Evolutionary conservation across 2,888 invertebrate species (phyloP), one percentile per base, ranked within the genome.

Genomic region (Pterostichus niger): DNA sequence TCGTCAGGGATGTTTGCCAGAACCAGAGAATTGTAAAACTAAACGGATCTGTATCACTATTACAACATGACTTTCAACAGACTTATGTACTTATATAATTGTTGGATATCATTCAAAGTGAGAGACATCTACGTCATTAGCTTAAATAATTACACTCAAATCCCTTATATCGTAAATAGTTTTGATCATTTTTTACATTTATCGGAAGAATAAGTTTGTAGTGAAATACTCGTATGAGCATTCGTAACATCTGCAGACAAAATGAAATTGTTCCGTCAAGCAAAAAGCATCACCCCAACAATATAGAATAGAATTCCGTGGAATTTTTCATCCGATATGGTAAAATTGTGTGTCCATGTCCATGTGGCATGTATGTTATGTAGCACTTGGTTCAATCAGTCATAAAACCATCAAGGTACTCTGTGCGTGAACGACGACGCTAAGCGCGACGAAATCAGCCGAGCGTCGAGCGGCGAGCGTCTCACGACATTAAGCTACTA

Each of bases 191-290:
- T 24, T 24, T 2, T 24, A n/a, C 15, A 24, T 59, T 17, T 17
- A 15, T 59, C 31, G 31, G 59, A 59, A 59, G 59, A 59, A 9
- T 17, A 59, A 59, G 24, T 59, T 59, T 59, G 4, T 59, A 59
- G 13, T 7, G 59, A 59, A 59, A 59, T 59, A n/a, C n/a, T n/a
- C n/a, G n/a, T n/a, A 71, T 3, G 7, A 1, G 56, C 24, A 24
- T 0, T 59, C 1, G 46, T 17, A 73, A 15, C 35, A 15, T 46
- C 31, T 24, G 24, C 17, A 73, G 61, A 15, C 61, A 6, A 78
- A 78, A 40, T 78, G 61, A 78, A 78, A 78, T 59, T 78, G 61
- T 78, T 59, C 77, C 44, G 59, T 31, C 40, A 59, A 78, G 61
- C 59, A 78, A 78, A 78, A 59, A 78, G 59, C 15, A 56, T 44